Base-by-base conservation (phyloP, 2,113 vertebrate genomes). In the Ceyx margarethae region DNA sequence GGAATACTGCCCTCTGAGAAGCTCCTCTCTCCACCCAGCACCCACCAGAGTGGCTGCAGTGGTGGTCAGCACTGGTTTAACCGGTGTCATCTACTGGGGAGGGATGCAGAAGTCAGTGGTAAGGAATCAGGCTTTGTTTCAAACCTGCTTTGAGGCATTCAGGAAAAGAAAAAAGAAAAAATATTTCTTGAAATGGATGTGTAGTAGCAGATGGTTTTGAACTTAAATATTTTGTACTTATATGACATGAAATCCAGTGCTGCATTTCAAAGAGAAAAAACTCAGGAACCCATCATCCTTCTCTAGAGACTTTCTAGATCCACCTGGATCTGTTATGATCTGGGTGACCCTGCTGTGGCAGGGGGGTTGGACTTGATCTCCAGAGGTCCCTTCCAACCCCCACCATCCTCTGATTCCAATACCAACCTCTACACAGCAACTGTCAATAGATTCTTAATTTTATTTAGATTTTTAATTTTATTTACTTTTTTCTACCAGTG, bases 361-460 rank as follows among this genome's bases (percentile, higher is more conserved):
- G 37, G 37, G 37, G 9, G 37, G 37, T 37, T 37, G 37, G 37
- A 37, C 37, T 37, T 37, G 37, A 37, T 37, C 37, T 37, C 37
- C 37, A 37, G 37, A 37, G 37, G 37, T 37, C 37, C 37, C 37
- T 37, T 37, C 37, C 37, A 37, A 37, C 37, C 37, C 37, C 37
- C 10, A 37, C 37, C 37, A 37, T 37, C 37, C 37, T 37, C 37
- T 37, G 37, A 37, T 37, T 37, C 37, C 37, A 50, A 3, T 8
- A 26, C 46, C 6, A 0, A 15, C 33, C 10, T 1, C 40, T 9
- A 3, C 2, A 0, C 15, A 4, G 11, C 11, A 21, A 42, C 28
- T 4, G 9, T 35, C 31, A 53, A 8, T 14, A 3, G 4, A 1
- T 31, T 72, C 60, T 51, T 14, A 51, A 26, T 51, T 14, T 26